Evolutionary conservation across 1,140 invertebrate species (phyloP).

Genomic region (Caenorhabditis tropicalis): DNA sequence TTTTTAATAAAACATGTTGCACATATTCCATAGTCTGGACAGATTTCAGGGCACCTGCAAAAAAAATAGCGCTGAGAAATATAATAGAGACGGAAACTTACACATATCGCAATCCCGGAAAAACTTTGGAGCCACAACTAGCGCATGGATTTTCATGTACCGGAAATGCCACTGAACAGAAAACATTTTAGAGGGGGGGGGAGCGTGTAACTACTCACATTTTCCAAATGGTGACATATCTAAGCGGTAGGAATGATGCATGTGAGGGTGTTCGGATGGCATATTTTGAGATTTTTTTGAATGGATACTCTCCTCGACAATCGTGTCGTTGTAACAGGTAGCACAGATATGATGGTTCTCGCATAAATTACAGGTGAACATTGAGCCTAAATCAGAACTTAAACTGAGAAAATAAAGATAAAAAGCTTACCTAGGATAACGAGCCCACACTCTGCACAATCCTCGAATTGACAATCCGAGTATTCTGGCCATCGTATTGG

Average conservation of each 20-base stretch:
- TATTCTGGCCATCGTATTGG: conserved; percentile 21
- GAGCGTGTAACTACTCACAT: conserved; percentile 28
- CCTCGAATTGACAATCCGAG: conserved; percentile 21
- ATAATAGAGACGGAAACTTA: too few relatives aligned
- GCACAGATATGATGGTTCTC: conserved; percentile 34
- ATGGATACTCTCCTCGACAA: conserved; percentile 25
- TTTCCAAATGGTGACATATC: conserved; percentile 28
- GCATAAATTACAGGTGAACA: conserved; percentile 17
- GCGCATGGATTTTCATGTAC: conserved; percentile 39
- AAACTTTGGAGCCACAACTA: conserved; percentile 27
- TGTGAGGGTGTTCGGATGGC: background rate
- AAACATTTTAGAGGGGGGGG: background rate
- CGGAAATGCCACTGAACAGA: conserved; percentile 20
- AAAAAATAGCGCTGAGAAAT: background rate
- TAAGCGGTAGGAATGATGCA: conserved; percentile 25
- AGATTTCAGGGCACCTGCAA: conserved; percentile 32
- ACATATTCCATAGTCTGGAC: conserved; percentile 7
- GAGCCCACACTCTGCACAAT: background rate
- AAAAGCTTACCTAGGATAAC: background rate
- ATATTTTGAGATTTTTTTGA: background rate
- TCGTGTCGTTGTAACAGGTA: conserved; percentile 20
- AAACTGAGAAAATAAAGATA: too few relatives aligned
- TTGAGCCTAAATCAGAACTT: conserved; percentile 23
- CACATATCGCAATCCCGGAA: conserved; percentile 34
- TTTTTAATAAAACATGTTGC: conserved; percentile 23